Evolutionary conservation across 2,797 vertebrate genomes (phyloP).

Genomic region (Aratinga solstitialis): DNA sequence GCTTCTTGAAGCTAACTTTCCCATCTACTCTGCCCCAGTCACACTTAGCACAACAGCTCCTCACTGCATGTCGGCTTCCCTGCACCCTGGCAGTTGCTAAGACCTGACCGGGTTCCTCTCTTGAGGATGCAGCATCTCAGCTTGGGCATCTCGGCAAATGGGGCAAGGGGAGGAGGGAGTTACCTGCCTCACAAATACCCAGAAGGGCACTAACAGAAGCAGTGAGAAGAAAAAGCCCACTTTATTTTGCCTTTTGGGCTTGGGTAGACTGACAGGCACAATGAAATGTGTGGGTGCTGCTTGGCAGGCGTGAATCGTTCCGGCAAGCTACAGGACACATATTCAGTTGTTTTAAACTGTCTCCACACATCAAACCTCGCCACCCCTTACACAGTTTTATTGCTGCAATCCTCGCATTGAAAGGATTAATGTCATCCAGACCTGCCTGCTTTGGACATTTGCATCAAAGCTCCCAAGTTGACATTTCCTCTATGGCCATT

Average conservation of each 20-base stretch:
- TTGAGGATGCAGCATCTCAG: not conserved
- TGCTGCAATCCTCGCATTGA: not conserved
- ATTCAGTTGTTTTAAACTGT: constrained; percentile 55
- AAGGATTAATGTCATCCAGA: constrained; percentile 37
- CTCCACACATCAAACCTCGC: constrained; percentile 21
- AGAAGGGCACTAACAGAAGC: not conserved
- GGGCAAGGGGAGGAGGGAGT: not conserved
- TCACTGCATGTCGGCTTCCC: not conserved
- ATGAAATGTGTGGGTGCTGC: constrained; percentile 48
- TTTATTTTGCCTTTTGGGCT: not conserved
- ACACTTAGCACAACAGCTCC: not conserved
- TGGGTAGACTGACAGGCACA: constrained; percentile 39
- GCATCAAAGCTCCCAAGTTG: not conserved
- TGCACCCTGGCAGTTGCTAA: not conserved
- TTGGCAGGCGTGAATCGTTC: constrained; percentile 58
- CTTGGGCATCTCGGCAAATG: not conserved
- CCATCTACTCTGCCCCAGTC: not conserved
- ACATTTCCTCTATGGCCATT: not conserved
- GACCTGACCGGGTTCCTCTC: not conserved
- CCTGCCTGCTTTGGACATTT: not conserved
- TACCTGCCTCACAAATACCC: not conserved
- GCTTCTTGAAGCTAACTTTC: not conserved
- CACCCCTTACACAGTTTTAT: not conserved
- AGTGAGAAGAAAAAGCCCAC: fast-evolving
- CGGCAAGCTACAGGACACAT: constrained; percentile 43